phyloP scores from a whole-genome alignment of 2,113 vertebrate species.

The Enhydra lutris region DNA sequence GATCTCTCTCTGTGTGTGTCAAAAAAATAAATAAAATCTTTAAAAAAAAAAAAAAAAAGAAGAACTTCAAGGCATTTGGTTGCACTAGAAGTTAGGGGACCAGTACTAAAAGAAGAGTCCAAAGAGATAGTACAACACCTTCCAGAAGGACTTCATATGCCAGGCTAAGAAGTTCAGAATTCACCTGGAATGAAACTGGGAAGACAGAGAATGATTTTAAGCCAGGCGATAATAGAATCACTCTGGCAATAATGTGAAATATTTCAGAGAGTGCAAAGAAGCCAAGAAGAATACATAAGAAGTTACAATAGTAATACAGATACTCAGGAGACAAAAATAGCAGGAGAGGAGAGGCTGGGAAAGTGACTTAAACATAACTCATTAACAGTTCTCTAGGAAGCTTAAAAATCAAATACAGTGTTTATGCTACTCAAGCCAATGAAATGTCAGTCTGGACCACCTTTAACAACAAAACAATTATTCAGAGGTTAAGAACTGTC shows the following conservation, averaged over 20 bases:
- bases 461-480: not conserved
- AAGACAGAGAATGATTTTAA: not conserved
- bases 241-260: not conserved
- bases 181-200: not conserved
- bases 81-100: not conserved
- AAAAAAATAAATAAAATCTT: no score
- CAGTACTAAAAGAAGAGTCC: not conserved
- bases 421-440: not conserved
- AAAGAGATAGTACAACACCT: not conserved
- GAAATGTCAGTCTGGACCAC: not conserved
- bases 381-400: not conserved
- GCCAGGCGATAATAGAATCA: not conserved
- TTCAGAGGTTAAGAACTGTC: not conserved
- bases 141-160: not conserved
- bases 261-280: not conserved
- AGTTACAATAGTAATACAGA: not conserved
- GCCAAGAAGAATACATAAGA: not conserved
- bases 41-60: no score
- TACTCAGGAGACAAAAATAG: not conserved
- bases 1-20: no score
- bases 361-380: not conserved
- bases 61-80: not conserved
- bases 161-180: not conserved
- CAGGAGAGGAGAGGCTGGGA: accelerated
- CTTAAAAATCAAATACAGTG: not conserved